phyloP scores from a whole-genome alignment of 2,888 invertebrate species.

The Cephus rjabovi region DNA sequence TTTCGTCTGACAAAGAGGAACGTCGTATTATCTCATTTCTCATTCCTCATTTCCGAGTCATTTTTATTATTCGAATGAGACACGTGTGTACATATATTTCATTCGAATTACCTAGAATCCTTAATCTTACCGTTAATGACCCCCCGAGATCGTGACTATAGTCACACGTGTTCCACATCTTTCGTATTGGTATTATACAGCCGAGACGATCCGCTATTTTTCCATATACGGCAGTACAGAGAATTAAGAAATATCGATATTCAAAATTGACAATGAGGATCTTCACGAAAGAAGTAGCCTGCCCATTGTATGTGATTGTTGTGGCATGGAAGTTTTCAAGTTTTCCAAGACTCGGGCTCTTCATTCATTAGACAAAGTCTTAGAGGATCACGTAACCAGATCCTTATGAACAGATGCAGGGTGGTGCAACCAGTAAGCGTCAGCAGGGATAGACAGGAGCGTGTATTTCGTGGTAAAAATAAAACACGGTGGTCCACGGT shows the following conservation, averaged over 20 bases:
- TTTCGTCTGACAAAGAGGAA: neutral
- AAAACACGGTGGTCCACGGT: constrained; percentile 45
- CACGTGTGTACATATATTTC: neutral
- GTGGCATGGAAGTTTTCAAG: neutral
- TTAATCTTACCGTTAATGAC: neutral
- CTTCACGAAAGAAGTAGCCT: neutral
- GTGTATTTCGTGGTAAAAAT: constrained; percentile 35
- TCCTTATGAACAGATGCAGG: neutral
- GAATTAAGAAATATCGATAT: neutral
- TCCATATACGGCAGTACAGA: neutral
- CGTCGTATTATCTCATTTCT: constrained; percentile 2
- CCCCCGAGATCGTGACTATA: neutral
- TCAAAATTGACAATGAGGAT: neutral
- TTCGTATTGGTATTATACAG: neutral
- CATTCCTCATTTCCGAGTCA: neutral
- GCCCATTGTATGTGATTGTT: neutral
- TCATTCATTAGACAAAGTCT: constrained; percentile 24
- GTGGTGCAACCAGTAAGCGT: neutral
- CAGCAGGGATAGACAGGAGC: neutral
- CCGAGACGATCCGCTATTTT: neutral
- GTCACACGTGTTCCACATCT: neutral
- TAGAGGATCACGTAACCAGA: neutral
- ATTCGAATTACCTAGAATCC: neutral
- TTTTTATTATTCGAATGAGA: neutral
- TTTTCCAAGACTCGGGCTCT: neutral